Conservation (phyloP, 2,888 invertebrate genomes). For the Ormyrus labotus region DNA sequence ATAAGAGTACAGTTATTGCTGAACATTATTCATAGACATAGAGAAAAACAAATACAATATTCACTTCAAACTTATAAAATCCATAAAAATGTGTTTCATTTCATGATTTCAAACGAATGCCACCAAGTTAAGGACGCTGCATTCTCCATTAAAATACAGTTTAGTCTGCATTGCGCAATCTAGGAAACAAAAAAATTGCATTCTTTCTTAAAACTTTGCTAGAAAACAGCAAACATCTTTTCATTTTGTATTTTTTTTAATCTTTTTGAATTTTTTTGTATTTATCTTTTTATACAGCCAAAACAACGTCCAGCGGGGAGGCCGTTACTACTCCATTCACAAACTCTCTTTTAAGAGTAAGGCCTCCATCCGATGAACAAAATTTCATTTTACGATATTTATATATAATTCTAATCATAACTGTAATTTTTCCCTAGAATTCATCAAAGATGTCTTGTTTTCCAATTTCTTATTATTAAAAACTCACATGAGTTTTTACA, state of each 20-base stretch:
- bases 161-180: background rate
- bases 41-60: slow-evolving; percentile 60
- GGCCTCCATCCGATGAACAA: slow-evolving; percentile 16
- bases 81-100: slow-evolving; percentile 30
- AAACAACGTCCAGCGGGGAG: slow-evolving; percentile 43
- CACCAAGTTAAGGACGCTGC: slow-evolving; percentile 23
- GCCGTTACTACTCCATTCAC: slow-evolving; percentile 13
- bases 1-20: slow-evolving; percentile 10
- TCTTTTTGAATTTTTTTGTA: slow-evolving; percentile 36
- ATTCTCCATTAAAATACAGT: slow-evolving; percentile 15
- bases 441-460: slow-evolving; percentile 37
- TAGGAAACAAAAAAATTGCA: slow-evolving; percentile 28
- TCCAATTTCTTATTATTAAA: slow-evolving; percentile 46
- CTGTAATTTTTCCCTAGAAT: slow-evolving; percentile 44
- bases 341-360: slow-evolving; percentile 3
- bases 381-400: slow-evolving; percentile 37
- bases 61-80: slow-evolving; percentile 52
- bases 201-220: slow-evolving; percentile 28
- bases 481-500: slow-evolving; percentile 22
- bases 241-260: slow-evolving; percentile 40
- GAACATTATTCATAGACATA: background rate
- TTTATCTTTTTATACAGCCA: slow-evolving; percentile 47
- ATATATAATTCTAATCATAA: slow-evolving; percentile 44
- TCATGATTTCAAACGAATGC: slow-evolving; percentile 22
- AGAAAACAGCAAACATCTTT: slow-evolving; percentile 46